Conservation (phyloP, 2,113 vertebrate genomes). For the Pagrus major region DNA sequence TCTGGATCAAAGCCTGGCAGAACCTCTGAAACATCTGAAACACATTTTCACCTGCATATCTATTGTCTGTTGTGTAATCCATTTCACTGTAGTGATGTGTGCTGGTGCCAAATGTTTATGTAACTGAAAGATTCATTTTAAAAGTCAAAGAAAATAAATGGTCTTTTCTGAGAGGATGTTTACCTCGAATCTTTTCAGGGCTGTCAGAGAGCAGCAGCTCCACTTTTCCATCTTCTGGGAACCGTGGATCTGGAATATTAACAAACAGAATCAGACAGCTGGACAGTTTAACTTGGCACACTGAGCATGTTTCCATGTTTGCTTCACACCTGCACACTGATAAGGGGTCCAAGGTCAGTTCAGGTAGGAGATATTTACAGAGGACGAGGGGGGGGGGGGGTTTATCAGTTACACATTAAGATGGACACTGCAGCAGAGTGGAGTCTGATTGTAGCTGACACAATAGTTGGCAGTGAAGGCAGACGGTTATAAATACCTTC, state of each 20-base stretch:
- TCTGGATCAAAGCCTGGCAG: background rate
- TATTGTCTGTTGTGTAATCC: background rate
- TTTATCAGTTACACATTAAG: conserved; percentile 63
- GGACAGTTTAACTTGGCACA: background rate
- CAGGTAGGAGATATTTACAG: conserved; percentile 36
- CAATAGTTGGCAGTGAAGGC: conserved; percentile 1
- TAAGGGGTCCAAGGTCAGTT: conserved; percentile 44
- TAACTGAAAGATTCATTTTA: background rate
- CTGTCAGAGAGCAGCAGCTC: conserved; percentile 92
- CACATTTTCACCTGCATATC: conserved; percentile 11
- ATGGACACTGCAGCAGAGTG: conserved; percentile 8
- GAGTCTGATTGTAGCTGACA: background rate
- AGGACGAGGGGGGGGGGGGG: background rate
- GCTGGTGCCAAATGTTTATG: no score
- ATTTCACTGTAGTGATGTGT: background rate
- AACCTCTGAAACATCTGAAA: conserved; percentile 18
- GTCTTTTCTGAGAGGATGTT: background rate
- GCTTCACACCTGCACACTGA: conserved; percentile 52
- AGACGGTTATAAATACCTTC: conserved; percentile 64
- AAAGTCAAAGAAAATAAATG: background rate
- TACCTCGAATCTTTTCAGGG: conserved; percentile 89
- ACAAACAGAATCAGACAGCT: conserved; percentile 32
- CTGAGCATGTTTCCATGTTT: conserved; percentile 16
- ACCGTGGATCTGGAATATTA: conserved; percentile 87
- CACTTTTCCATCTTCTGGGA: conserved; percentile 90